Conservation (phyloP, 2,888 invertebrate genomes). For the Dusona sp. region DNA sequence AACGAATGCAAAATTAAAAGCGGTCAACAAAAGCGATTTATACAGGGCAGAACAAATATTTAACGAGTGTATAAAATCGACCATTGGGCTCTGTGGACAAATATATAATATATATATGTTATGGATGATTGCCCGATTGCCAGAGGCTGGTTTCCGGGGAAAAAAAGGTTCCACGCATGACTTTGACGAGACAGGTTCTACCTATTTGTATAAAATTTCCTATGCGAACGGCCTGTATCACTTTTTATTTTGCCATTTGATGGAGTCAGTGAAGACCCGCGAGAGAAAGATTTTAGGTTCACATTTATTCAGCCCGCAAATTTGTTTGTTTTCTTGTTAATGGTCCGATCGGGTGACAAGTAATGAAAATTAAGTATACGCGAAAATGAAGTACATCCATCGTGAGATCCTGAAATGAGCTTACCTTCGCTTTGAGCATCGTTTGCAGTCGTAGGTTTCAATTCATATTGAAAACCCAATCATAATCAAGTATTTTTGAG, state of each 20-base stretch:
- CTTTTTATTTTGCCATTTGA: conserved; percentile 39
- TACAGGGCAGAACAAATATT: conserved; percentile 29
- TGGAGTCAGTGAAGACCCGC: conserved; percentile 37
- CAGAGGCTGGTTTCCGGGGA: conserved; percentile 12
- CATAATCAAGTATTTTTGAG: background rate
- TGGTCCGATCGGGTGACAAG: conserved; percentile 15
- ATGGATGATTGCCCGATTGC: conserved; percentile 29
- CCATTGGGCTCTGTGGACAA: conserved; percentile 17
- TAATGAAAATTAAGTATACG: background rate
- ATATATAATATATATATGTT: no score
- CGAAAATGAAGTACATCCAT: background rate
- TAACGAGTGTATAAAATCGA: conserved; percentile 41
- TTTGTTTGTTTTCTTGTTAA: conserved; percentile 34
- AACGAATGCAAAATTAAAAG: background rate
- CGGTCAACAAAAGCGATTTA: conserved; percentile 20
- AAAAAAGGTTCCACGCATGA: conserved; percentile 38
- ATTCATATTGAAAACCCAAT: no score
- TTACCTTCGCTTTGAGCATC: background rate
- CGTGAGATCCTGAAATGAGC: background rate
- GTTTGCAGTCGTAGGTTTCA: background rate
- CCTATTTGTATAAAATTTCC: conserved; percentile 23
- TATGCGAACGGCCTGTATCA: background rate
- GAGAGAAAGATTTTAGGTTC: conserved; percentile 41
- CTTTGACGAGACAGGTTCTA: conserved; percentile 37
- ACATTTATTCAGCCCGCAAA: conserved; percentile 53